Base-by-base conservation (phyloP, 2,113 vertebrate genomes). In the Menidia beryllina region DNA sequence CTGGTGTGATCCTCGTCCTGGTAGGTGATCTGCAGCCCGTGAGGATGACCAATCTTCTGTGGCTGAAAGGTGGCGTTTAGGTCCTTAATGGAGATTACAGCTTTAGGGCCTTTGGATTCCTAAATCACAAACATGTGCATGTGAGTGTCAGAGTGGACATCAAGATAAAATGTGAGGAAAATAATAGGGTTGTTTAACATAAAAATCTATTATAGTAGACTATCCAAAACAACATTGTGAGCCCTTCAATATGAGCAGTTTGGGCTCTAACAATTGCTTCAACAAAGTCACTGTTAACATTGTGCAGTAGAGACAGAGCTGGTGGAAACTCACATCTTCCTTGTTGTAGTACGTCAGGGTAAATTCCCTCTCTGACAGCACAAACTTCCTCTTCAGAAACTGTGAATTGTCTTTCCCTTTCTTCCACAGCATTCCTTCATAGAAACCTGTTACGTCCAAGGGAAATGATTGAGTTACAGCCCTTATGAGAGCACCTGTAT, bases 21-120 rank as follows among this genome's bases (percentile, higher is more conserved):
- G 86, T 95, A 97, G 15, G 94, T 96, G 80, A 98, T 91, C 93
- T 98, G 96, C 77, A 98, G 87, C 23, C 96, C 96, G 0, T 98
- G 91, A 26, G 83, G 66, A 68, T 97, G 94, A 24, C 90, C 78
- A 11, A 96, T 96, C 88, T 98, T 98, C 72, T 95, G 93, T 1
- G 94, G 94, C 79, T 98, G 95, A 85, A 98, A 98, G 21, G 92
- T 95, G 57, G 93, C 96, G 27, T 98, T 98, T 79, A 98, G 84
- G 65, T 93, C 93, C 78, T 93, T 93, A 73, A 98, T 70, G 68
- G 86, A 76, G 84, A 98, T 95, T 50, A 93, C 14, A 49, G 94
- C 95, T 90, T 97, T 98, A 23, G 96, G 96, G 20, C 78, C 89
- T 93, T 92, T 95, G 66, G 90, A 88, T 86, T 95, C 93, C 92